phyloP scores from a whole-genome alignment of 2,888 invertebrate species.

The Stratiomys singularior region DNA sequence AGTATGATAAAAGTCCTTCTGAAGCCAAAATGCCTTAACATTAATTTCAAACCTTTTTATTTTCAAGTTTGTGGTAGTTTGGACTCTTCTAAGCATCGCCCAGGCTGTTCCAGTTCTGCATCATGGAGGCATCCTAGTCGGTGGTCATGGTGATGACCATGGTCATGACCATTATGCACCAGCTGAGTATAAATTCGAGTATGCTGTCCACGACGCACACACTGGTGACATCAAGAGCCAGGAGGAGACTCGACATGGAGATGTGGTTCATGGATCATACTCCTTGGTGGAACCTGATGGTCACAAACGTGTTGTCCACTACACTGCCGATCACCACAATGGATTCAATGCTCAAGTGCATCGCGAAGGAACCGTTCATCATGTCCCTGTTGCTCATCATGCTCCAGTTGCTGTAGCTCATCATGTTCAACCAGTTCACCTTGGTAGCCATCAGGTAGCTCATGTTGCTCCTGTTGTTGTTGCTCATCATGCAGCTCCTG shows the following conservation, averaged over 20 bases:
- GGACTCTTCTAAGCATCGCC: neutral
- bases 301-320: conserved; percentile 63
- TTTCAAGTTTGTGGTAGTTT: neutral
- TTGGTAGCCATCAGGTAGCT: neutral
- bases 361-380: conserved; percentile 50
- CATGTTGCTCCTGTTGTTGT: conserved; percentile 11
- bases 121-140: neutral
- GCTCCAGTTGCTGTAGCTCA: conserved; percentile 2
- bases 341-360: conserved; percentile 64
- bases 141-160: conserved; percentile 17
- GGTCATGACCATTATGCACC: conserved; percentile 55
- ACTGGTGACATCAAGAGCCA: conserved; percentile 65
- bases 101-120: neutral
- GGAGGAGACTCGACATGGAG: conserved; percentile 63
- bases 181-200: conserved; percentile 64
- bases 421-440: conserved; percentile 10
- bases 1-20: neutral
- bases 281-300: conserved; percentile 64
- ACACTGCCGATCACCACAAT: conserved; percentile 62
- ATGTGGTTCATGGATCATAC: conserved; percentile 64
- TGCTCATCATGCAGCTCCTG: conserved; percentile 50
- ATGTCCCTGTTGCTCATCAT: conserved; percentile 5
- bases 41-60: no score
- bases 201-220: conserved; percentile 63
- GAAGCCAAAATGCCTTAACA: neutral